A percentile compares a stretch with the other conserved stretches of the same genome.
These are phyloP conservation scores for Melolontha melolontha DNA, from an alignment of 2,888 invertebrate genomes.

Conservation along the genomic window DNA sequence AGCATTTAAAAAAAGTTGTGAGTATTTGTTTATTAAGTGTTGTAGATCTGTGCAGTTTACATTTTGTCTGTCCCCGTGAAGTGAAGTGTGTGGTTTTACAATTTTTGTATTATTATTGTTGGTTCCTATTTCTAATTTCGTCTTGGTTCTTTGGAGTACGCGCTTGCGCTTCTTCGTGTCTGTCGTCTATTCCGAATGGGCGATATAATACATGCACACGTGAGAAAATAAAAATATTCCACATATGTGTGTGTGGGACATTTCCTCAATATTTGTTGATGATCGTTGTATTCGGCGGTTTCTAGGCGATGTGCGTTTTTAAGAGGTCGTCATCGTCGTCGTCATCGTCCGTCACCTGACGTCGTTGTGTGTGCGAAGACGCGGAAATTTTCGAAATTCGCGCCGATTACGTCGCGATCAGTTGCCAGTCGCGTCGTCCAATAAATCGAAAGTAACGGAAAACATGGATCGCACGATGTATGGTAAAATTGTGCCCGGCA, in stretches of 20 bases:
- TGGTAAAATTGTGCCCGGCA: slow-evolving; percentile 86
- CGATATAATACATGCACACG: slow-evolving; percentile 49
- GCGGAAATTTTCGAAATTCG: slow-evolving; percentile 37
- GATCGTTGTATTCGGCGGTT: slow-evolving; percentile 7
- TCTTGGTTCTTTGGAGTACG: slow-evolving; percentile 32
- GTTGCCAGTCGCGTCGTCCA: not conserved
- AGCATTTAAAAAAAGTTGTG: not conserved
- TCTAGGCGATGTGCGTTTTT: slow-evolving; percentile 33
- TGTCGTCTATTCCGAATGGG: slow-evolving; percentile 32
- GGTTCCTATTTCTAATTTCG: slow-evolving; percentile 44
- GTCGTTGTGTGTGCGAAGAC: slow-evolving; percentile 2
- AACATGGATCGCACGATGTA: slow-evolving; percentile 91
- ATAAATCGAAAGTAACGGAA: not conserved
- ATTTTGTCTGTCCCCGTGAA: not conserved
- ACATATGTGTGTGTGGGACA: slow-evolving; percentile 49
- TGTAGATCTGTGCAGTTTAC: too few species aligned
- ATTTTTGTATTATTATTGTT: slow-evolving; percentile 40
- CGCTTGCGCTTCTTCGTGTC: slow-evolving; percentile 52
- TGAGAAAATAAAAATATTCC: slow-evolving; percentile 55
- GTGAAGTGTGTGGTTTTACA: slow-evolving; percentile 22
- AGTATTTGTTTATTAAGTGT: too few species aligned
- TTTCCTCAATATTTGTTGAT: slow-evolving; percentile 42
- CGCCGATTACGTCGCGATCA: slow-evolving; percentile 3
- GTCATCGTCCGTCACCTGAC: slow-evolving; percentile 12
- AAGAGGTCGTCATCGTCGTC: slow-evolving; percentile 5